Conservation (phyloP, 2,888 invertebrate genomes). For the Bimastos eiseni region DNA sequence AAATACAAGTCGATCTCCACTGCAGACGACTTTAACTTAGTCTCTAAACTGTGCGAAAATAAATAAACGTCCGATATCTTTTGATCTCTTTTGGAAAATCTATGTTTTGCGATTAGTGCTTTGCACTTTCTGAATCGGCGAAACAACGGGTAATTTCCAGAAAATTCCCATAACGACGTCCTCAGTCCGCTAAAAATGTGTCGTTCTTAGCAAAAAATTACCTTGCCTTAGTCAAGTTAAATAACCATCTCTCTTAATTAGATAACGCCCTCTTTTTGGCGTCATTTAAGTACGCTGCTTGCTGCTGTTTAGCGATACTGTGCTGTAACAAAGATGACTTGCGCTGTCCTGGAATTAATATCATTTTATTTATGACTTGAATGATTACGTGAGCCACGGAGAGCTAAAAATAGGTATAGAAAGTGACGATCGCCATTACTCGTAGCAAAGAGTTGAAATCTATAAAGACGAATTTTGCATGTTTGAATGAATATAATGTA, state of each 20-base stretch:
- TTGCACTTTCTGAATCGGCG: background rate
- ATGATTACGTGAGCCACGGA: background rate
- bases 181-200: background rate
- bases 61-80: background rate
- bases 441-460: background rate
- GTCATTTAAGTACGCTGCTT: background rate
- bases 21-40: background rate
- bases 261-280: background rate
- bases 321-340: too few species aligned
- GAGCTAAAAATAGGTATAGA: too few species aligned
- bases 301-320: too few species aligned
- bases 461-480: background rate
- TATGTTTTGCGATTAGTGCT: background rate
- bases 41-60: background rate
- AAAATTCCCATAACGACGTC: background rate
- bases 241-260: background rate
- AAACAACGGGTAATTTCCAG: background rate
- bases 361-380: background rate
- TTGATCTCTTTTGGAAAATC: background rate
- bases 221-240: background rate
- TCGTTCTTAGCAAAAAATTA: background rate
- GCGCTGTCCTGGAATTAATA: too few species aligned
- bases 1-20: background rate
- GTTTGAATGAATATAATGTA: background rate
- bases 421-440: background rate